These are phyloP conservation scores for Myopa tessellatipennis DNA, from an alignment of 2,888 invertebrate species.

Conservation along the genomic window DNA sequence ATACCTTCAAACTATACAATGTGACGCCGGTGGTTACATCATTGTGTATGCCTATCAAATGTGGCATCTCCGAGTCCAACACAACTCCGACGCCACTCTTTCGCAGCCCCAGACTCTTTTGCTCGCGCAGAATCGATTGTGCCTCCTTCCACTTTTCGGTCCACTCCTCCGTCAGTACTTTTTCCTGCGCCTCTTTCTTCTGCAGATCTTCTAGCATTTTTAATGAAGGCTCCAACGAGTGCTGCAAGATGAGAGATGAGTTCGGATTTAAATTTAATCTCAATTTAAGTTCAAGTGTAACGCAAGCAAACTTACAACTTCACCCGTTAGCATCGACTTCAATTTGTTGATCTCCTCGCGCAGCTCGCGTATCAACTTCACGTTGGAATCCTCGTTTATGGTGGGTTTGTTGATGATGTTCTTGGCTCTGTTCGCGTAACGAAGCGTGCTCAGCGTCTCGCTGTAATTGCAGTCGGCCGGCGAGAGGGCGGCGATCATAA, in stretches of 20 bases:
- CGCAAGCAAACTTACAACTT: conserved; percentile 70
- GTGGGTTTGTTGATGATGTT: conserved; percentile 92
- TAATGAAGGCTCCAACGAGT: conserved; percentile 72
- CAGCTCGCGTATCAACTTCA: conserved; percentile 85
- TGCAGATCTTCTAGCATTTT: conserved; percentile 85
- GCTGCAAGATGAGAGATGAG: conserved; percentile 58
- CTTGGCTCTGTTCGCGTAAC: conserved; percentile 90
- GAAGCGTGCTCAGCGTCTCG: conserved; percentile 85
- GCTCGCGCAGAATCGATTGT: conserved; percentile 88
- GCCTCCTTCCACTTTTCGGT: conserved; percentile 93
- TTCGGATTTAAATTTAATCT: background rate
- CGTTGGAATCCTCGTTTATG: conserved; percentile 90
- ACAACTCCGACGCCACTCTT: conserved; percentile 91
- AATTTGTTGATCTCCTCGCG: conserved; percentile 87
- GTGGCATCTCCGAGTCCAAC: conserved; percentile 90
- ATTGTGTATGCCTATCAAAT: conserved; percentile 91
- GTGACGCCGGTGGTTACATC: conserved; percentile 93
- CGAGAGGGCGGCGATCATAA: conserved; percentile 88
- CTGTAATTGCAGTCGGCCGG: conserved; percentile 89
- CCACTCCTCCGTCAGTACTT: conserved; percentile 91
- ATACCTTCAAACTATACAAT: conserved; percentile 85
- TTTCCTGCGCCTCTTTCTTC: conserved; percentile 91
- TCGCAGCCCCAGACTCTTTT: conserved; percentile 85
- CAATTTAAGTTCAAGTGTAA: background rate
- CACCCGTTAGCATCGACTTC: conserved; percentile 78